phyloP scores from a whole-genome alignment of 2,888 invertebrate genomes.

The Chalcis sispes region DNA sequence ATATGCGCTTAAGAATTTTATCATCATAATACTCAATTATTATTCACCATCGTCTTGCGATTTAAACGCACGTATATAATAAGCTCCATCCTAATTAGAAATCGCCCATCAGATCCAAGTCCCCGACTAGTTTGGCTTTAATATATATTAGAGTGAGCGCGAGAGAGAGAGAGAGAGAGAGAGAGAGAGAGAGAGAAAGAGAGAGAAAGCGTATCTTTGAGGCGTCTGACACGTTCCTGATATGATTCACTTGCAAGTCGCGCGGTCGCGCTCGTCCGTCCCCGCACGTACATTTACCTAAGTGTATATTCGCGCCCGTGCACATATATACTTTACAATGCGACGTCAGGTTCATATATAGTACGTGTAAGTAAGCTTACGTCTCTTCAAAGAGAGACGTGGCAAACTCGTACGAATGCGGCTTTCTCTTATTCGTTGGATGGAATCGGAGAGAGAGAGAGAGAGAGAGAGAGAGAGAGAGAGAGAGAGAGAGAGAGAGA shows the following conservation, averaged over 20 bases:
- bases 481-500: background rate
- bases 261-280: too few relatives aligned
- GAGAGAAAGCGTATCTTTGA: constrained; percentile 4
- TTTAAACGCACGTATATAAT: too few relatives aligned
- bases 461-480: background rate
- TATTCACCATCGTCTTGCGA: too few relatives aligned
- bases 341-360: too few relatives aligned
- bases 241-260: constrained; percentile 47
- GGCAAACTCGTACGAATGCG: background rate
- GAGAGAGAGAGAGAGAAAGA: too few relatives aligned
- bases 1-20: too few relatives aligned
- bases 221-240: constrained; percentile 42
- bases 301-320: background rate
- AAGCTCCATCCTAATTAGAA: constrained; percentile 38
- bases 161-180: too few relatives aligned
- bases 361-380: background rate
- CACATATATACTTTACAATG: constrained; percentile 18
- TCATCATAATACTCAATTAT: too few relatives aligned
- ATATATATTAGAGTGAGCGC: too few relatives aligned
- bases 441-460: background rate
- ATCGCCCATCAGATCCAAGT: constrained; percentile 18
- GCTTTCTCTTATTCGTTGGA: background rate
- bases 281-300: background rate
- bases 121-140: background rate
- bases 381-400: background rate